Evolutionary conservation across 2,113 vertebrate genomes (phyloP), one percentile per base, ranked within the genome.

Genomic region (Tiliqua scincoides): DNA sequence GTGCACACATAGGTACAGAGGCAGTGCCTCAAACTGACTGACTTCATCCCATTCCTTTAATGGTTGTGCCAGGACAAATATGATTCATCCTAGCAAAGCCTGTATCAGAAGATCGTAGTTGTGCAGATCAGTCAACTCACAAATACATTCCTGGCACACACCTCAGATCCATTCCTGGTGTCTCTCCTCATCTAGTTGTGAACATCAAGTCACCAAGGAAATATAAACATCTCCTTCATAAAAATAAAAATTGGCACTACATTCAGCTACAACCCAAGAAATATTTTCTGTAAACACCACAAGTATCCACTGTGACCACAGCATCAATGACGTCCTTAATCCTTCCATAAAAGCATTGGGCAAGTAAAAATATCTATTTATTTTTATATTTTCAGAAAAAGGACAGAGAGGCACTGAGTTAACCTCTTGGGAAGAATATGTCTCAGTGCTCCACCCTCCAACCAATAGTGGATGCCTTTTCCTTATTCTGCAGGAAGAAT

Each of bases 371-470:
- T 84, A 88, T 84, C 68, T 32, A 80, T 43, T 67, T 80, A 75
- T 84, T 79, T 84, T 88, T 79, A 79, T 57, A 67, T 84, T 88
- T 88, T 84, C 68, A 73, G n/a, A n/a, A 52, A 74, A 74, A 80
- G 15, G 68, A 84, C 77, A 88, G 76, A 88, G 76, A 84, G 27
- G 76, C 57, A 67, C 76, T 68, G 43, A 84, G 77, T 65, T 83
- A 77, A 83, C 30, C 80, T 83, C 62, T 83, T 67, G 61, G 70
- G 82, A 75, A 80, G 70, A 80, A 74, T 67, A 74, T 4, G 32
- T 61, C 35, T 84, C 70, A 71, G 20, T 57, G 9, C 87, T 84
- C 76, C 82, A 84, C 59, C 68, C 48, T 65, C 59, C 48, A 80
- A 6, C 32, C 37, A 84, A 88, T n/a, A 74, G 48, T 14, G 6